Percentiles rank a stretch among this genome's conserved stretches.
phyloP scores from a whole-genome alignment of 2,113 vertebrate species.

The Sinocyclocheilus anophthalmus region DNA sequence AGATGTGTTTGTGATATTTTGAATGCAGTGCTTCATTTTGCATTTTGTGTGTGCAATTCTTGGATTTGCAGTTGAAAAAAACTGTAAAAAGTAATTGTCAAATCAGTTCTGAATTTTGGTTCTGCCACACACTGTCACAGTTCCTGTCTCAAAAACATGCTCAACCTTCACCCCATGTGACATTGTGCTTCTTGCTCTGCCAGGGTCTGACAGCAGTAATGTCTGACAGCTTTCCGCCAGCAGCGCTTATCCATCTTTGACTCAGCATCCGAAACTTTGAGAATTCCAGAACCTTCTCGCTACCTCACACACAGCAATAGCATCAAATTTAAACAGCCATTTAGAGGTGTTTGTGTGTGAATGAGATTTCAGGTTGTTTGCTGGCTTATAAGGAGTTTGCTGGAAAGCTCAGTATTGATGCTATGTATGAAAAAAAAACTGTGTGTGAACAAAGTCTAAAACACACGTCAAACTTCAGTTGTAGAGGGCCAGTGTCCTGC shows the following conservation, averaged over 20 bases:
- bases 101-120: neutral
- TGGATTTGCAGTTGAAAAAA: too few relatives aligned
- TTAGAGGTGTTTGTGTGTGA: too few relatives aligned
- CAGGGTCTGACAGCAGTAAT: slow-evolving; percentile 5
- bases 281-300: neutral
- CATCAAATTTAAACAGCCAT: neutral
- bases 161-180: slow-evolving; percentile 30
- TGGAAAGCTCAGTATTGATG: neutral
- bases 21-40: too few relatives aligned
- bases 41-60: too few relatives aligned
- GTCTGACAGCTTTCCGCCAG: slow-evolving; percentile 32
- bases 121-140: neutral
- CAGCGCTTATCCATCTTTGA: neutral
- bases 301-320: neutral
- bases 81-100: neutral
- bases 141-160: slow-evolving; percentile 7
- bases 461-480: too few relatives aligned
- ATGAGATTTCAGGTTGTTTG: too few relatives aligned
- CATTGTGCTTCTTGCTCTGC: slow-evolving; percentile 13
- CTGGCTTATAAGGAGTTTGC: too few relatives aligned
- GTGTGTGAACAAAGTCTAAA: neutral
- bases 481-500: too few relatives aligned
- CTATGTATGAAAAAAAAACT: neutral
- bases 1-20: too few relatives aligned
- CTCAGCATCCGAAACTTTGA: neutral